Evolutionary conservation across 2,113 vertebrate species (phyloP), one percentile per base, ranked within the genome.

Genomic region (Psilopogon haemacephalus): DNA sequence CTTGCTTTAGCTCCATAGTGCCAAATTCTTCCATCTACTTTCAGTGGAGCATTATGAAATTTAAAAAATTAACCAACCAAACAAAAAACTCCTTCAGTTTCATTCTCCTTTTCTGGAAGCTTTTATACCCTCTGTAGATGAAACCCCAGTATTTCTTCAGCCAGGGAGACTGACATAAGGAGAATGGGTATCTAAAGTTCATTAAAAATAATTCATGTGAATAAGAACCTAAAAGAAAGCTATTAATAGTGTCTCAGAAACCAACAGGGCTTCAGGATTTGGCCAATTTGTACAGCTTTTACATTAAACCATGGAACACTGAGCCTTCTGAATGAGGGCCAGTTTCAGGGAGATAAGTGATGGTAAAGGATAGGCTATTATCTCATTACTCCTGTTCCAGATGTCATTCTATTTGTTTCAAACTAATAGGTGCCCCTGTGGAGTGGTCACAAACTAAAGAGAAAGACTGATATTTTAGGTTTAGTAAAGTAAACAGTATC

Each of bases 201-300:
- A 95, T 96, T 95, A 93, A 95, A 96, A 95, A n/a, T 65, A 83
- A 95, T 79, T 83, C 64, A 90, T 79, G 76, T 88, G 76, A 93
- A 94, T 55, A 65, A 69, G 26, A 91, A 62, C 6, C 6, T 74
- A 90, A 90, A 94, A 74, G 89, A 58, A 90, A 89, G 67, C 30
- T 75, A 95, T 96, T 97, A 95, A 88, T 92, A 94, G 96, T 63
- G 75, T 84, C 56, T 84, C 72, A 80, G 56, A 86, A 96, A 86
- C 86, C 48, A 96, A 73, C 52, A 93, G 26, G 72, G n/a, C 81
- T 90, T 87, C 37, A 48, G 59, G 62, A 87, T 72, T 65, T 77
- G 64, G 32, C 44, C 68, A 86, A 56, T 76, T 94, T 93, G 76
- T 68, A 70, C 62, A 94, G 44, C 30, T 86, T 93, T 76, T 17